phyloP scores from a whole-genome alignment of 2,113 vertebrate species.

The Poeciliopsis retropinna region DNA sequence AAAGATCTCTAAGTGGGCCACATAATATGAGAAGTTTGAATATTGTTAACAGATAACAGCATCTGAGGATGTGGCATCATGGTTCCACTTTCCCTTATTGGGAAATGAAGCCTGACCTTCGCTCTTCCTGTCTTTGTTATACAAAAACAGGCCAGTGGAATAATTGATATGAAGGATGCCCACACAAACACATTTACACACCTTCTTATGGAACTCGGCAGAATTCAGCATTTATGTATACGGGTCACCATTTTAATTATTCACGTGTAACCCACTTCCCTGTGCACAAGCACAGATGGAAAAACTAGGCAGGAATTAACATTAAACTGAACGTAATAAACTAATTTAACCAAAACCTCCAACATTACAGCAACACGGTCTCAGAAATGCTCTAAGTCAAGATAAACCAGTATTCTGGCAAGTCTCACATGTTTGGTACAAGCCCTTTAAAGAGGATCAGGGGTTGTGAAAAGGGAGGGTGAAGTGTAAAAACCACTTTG shows the following conservation, averaged over 20 bases:
- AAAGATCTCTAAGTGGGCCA: background rate
- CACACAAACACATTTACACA: conserved; percentile 17
- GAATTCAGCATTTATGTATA: conserved; percentile 40
- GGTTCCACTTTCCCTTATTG: conserved; percentile 23
- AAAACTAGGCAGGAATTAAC: conserved; percentile 10
- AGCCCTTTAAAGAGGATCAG: conserved; percentile 9
- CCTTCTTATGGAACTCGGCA: background rate
- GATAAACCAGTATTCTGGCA: conserved; percentile 27
- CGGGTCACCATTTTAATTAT: conserved; percentile 42
- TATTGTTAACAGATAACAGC: background rate
- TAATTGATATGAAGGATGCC: conserved; percentile 32
- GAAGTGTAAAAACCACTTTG: conserved; percentile 23
- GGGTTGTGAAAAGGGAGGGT: background rate
- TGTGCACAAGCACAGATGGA: background rate
- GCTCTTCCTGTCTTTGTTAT: conserved; percentile 79
- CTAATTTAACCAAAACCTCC: conserved; percentile 4
- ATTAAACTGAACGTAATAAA: background rate
- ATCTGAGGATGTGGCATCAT: conserved; percentile 34
- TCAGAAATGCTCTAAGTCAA: background rate
- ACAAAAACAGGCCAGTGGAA: conserved; percentile 44
- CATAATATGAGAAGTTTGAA: background rate
- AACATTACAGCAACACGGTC: background rate
- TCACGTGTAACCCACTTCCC: conserved; percentile 50
- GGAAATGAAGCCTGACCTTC: conserved; percentile 57
- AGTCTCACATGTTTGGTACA: conserved; percentile 53